phyloP scores from a whole-genome alignment of 2,888 invertebrate species.

The Tetragonisca angustula region DNA sequence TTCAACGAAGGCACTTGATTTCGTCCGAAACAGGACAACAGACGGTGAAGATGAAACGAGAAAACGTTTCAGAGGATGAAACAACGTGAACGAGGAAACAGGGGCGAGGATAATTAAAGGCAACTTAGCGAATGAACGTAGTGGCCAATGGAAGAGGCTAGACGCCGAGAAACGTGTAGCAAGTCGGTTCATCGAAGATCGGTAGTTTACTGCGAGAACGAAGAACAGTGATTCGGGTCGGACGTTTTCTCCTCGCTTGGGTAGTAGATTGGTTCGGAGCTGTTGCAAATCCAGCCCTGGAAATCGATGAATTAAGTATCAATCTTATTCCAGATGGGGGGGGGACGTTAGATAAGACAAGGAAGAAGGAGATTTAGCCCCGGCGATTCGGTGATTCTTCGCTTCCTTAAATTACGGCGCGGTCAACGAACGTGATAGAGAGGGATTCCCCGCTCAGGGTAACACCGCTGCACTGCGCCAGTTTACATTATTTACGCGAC shows the following conservation, averaged over 20 bases:
- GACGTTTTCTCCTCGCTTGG: constrained; percentile 45
- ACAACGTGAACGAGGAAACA: background rate
- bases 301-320: constrained; percentile 71
- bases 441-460: background rate
- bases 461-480: background rate
- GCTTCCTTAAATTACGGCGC: constrained; percentile 32
- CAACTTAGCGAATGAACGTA: background rate
- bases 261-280: constrained; percentile 58
- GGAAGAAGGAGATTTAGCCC: constrained; percentile 40
- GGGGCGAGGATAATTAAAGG: constrained; percentile 59
- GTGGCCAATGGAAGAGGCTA: constrained; percentile 18
- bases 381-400: constrained; percentile 39
- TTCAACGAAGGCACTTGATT: background rate
- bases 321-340: constrained; percentile 60
- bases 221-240: constrained; percentile 66
- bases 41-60: background rate
- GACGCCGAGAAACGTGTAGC: constrained; percentile 44
- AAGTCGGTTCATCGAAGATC: constrained; percentile 45
- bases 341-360: constrained; percentile 53
- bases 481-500: background rate
- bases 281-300: constrained; percentile 59
- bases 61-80: background rate
- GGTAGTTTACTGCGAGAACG: constrained; percentile 65
- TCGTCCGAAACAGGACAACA: too few species aligned
- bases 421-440: constrained; percentile 19